Evolutionary conservation across 2,888 invertebrate species (phyloP).

Genomic region (Eupithecia centaureata): DNA sequence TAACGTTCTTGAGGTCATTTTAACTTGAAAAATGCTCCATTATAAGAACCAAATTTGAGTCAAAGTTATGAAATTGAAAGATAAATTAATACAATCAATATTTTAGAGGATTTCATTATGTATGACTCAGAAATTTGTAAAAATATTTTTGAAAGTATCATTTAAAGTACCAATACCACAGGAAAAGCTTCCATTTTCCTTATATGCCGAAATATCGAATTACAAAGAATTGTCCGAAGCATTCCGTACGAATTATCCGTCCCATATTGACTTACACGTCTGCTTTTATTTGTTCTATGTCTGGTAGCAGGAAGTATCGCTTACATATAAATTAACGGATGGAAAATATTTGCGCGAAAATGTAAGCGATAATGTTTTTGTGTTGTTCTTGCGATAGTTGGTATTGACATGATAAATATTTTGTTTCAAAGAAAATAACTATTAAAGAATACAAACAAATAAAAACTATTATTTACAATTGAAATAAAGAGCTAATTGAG

Average conservation of each 20-base stretch:
- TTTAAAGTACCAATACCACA: background rate
- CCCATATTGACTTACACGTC: constrained; percentile 66
- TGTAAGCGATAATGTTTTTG: constrained; percentile 29
- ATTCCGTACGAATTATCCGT: constrained; percentile 57
- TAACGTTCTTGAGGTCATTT: background rate
- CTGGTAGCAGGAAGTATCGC: constrained; percentile 55
- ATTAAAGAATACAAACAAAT: too few species aligned
- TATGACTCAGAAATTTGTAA: background rate
- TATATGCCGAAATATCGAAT: constrained; percentile 53
- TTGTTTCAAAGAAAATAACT: too few species aligned
- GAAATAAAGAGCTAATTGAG: too few species aligned
- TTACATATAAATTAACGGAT: constrained; percentile 65
- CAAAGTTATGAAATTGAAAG: background rate
- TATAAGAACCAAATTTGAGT: too few species aligned
- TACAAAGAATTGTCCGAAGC: constrained; percentile 68
- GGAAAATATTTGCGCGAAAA: constrained; percentile 58
- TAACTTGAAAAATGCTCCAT: background rate
- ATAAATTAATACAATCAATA: background rate
- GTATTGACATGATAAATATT: background rate
- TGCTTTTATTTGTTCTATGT: constrained; percentile 41
- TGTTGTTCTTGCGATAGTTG: background rate
- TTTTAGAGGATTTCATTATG: background rate
- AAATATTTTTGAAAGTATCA: background rate
- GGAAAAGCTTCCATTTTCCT: constrained; percentile 2
- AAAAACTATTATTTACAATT: too few species aligned